Conservation (phyloP, 2,113 vertebrate genomes). For the Eidolon helvum region DNA sequence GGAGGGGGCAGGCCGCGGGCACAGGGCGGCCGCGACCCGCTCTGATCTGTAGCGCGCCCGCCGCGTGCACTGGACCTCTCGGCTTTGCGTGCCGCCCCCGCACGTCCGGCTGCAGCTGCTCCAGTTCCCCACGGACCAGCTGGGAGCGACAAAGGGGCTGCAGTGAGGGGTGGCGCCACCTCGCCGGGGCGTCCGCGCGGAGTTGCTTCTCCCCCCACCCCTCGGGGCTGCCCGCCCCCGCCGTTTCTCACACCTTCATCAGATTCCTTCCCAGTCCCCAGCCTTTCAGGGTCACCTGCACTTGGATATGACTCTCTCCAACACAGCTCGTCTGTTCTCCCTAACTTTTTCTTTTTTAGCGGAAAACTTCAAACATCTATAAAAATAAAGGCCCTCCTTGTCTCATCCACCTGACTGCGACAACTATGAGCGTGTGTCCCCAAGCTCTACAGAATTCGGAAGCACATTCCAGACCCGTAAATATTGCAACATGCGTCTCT, state of each 20-base stretch:
- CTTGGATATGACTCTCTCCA: background rate
- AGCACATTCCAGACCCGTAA: background rate
- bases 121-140: slow-evolving; percentile 92
- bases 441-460: accelerated
- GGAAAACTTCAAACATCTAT: background rate
- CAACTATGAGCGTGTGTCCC: accelerated
- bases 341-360: too few species aligned
- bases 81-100: slow-evolving; percentile 86
- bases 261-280: background rate
- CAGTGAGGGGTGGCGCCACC: background rate
- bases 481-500: background rate
- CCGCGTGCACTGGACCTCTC: slow-evolving; percentile 85
- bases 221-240: accelerated
- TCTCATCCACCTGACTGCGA: too few species aligned
- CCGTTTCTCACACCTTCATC: accelerated
- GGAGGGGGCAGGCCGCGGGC: slow-evolving; percentile 77
- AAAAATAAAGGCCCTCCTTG: background rate
- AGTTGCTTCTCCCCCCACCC: too few species aligned
- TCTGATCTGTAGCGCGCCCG: slow-evolving; percentile 75
- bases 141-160: slow-evolving; percentile 63
- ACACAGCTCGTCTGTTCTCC: background rate
- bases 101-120: slow-evolving; percentile 88
- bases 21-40: slow-evolving; percentile 77
- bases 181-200: too few species aligned
- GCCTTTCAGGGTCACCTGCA: background rate